A percentile compares a stretch with the other conserved stretches of the same genome.
Evolutionary conservation across 2,113 vertebrate genomes (phyloP).

Genomic region (Halcyon malimbica): DNA sequence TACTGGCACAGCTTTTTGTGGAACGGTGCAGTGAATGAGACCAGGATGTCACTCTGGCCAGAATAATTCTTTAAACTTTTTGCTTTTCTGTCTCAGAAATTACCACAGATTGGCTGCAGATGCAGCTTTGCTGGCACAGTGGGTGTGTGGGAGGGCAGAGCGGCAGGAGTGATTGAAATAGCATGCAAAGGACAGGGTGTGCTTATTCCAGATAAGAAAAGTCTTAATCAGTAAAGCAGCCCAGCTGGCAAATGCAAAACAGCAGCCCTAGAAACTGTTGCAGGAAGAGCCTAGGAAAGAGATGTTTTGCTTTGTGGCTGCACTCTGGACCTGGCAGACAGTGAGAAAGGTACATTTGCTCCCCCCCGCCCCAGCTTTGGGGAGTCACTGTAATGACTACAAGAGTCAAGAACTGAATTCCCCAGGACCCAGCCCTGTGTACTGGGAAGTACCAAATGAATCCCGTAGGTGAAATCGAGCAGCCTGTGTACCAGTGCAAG

Average conservation of each 20-base stretch:
- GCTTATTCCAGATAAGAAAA: not conserved
- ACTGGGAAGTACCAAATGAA: not conserved
- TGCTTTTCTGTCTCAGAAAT: not conserved
- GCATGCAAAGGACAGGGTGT: fast-evolving
- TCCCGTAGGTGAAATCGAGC: not conserved
- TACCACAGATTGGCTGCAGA: not conserved
- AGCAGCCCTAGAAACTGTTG: not conserved
- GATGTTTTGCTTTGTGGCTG: not conserved
- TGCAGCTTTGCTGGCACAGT: not conserved
- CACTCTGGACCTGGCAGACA: not conserved
- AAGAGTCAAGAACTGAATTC: not conserved
- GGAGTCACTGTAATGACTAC: not conserved
- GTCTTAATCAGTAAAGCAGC: not conserved
- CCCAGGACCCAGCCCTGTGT: not conserved
- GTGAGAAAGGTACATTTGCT: not conserved
- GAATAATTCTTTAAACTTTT: not conserved
- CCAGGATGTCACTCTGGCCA: not conserved
- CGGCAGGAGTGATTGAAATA: not conserved
- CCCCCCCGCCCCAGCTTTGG: not conserved
- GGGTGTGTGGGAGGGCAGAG: not conserved
- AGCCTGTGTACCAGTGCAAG: not conserved
- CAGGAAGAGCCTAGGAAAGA: not conserved
- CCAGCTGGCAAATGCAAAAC: not conserved
- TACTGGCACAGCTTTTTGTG: not conserved
- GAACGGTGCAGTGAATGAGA: not conserved